Base-by-base conservation (phyloP, 2,888 invertebrate species). In the Perdita meconis region DNA sequence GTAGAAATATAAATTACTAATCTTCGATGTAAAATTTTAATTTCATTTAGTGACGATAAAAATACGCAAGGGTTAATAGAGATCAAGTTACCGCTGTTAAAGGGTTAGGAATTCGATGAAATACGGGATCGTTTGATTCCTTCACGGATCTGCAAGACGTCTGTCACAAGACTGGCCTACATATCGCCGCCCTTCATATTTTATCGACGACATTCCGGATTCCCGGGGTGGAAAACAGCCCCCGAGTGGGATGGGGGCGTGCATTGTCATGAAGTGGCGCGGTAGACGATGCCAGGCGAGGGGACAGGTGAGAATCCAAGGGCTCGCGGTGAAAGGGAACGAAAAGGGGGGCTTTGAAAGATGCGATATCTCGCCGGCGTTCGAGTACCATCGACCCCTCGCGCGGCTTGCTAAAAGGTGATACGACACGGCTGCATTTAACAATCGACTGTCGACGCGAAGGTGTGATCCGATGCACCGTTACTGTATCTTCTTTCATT, bases 331-430 rank as follows among this genome's bases (percentile, higher is more conserved):
- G 66, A 70, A 70, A 80, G 74, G 77, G 78, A 71, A 22, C 19
- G 60, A 69, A 77, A 60, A 69, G 78, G 82, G 78, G 70, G 78
- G 78, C 67, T 84, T 81, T 82, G 80, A 83, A 87, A 86, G 83
- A 86, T 78, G 80, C 85, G 82, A 84, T 88, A 88, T 87, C 85
- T 83, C 81, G 85, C 70, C 72, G 63, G 63, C 73, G 83, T 86
- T 90, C 87, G 83, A 91, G 91, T 80, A 85, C 66, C 90, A 90
- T 90, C 88, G 89, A 88, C 86, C 86, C 81, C 83, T 81, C 78
- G 84, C 81, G 79, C 84, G 82, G 81, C 84, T 82, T 74, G 84
- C 76, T 68, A 85, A 84, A 89, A 84, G 85, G 83, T 87, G 90
- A 90, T 90, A 90, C 78, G 90, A 90, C 89, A 90, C 90, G 88